Conservation (phyloP, 2,797 vertebrate species). For the Erethizon dorsatum region DNA sequence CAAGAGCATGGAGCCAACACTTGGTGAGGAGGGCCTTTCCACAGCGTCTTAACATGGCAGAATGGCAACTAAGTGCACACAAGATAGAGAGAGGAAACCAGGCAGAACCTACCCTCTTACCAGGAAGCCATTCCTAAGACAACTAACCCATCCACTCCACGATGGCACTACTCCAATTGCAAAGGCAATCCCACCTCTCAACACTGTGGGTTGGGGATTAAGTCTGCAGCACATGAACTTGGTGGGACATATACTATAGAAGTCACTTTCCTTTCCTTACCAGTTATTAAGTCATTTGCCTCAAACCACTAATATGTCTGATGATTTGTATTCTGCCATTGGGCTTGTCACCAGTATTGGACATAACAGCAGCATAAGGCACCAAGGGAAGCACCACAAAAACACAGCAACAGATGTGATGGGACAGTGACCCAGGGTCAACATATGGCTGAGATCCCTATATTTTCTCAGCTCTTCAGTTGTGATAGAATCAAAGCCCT, state of each 20-base stretch:
- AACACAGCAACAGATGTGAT: background rate
- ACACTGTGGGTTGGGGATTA: background rate
- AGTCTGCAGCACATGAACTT: background rate
- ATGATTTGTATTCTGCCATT: background rate
- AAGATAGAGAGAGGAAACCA: background rate
- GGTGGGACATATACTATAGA: background rate
- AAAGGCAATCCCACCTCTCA: background rate
- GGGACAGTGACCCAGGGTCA: background rate
- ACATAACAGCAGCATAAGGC: background rate
- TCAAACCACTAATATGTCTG: background rate
- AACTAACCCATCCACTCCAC: background rate
- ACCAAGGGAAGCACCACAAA: background rate
- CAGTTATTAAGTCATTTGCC: background rate
- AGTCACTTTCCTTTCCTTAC: background rate
- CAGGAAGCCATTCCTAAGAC: background rate
- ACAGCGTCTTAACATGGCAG: background rate
- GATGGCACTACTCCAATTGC: background rate
- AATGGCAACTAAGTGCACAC: background rate
- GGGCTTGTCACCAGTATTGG: background rate
- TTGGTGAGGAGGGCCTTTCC: background rate
- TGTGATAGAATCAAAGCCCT: background rate
- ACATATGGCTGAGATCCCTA: background rate
- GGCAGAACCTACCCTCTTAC: background rate
- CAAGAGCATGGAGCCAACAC: background rate
- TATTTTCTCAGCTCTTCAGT: conserved; percentile 36